These are phyloP conservation scores for Watsonalla cultraria DNA, from an alignment of 2,888 invertebrate genomes.

Conservation along the genomic window DNA sequence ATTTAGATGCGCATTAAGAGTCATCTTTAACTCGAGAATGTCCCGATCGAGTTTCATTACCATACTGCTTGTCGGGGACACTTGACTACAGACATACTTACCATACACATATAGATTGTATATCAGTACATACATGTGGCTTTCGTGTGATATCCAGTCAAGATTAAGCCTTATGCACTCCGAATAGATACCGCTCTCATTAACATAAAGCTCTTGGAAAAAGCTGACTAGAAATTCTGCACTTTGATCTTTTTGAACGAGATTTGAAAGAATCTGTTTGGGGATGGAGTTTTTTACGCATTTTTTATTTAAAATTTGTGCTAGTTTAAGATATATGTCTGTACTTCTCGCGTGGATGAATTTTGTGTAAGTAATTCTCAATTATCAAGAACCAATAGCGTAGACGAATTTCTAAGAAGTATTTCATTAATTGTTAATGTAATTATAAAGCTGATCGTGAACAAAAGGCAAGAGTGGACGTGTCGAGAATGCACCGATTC, in stretches of 20 bases:
- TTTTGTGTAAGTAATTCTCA: background rate
- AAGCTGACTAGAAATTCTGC: conserved; percentile 38
- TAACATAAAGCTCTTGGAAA: conserved; percentile 41
- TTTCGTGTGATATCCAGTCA: conserved; percentile 39
- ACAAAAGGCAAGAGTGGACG: conserved; percentile 43
- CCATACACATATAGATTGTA: conserved; percentile 4
- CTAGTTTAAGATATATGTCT: no score
- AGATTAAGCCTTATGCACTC: conserved; percentile 40
- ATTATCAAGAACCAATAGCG: conserved; percentile 3
- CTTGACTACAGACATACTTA: conserved; percentile 43
- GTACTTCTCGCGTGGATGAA: no score
- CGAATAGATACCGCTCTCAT: conserved; percentile 55
- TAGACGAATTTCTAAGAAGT: background rate
- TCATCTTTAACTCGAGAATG: conserved; percentile 64
- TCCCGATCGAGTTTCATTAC: conserved; percentile 66
- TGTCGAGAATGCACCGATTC: conserved; percentile 49
- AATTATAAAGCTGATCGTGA: conserved; percentile 46
- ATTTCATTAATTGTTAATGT: conserved; percentile 36
- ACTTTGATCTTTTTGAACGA: conserved; percentile 22
- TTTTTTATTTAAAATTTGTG: background rate
- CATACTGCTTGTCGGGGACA: conserved; percentile 58
- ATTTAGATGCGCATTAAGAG: conserved; percentile 71
- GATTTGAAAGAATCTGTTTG: conserved; percentile 6
- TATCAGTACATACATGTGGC: conserved; percentile 7
- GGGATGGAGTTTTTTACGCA: background rate